Base-by-base conservation (phyloP, 2,888 invertebrate species). In the Macaria liturata region DNA sequence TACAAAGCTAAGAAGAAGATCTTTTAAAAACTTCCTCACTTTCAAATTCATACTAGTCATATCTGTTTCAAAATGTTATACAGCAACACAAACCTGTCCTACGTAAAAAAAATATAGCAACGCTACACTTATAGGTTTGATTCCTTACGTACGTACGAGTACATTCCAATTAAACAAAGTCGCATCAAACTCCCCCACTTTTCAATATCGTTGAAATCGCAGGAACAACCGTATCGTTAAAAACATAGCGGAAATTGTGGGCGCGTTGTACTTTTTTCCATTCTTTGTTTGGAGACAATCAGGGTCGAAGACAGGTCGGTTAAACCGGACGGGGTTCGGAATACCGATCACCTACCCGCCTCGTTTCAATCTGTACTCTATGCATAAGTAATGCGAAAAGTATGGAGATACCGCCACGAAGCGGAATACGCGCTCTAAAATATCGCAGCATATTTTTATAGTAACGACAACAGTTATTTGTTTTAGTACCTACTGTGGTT, bases 371-470 rank as follows among this genome's bases (percentile, higher is more conserved):
- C 89, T 89, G 81, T 88, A 88, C 81, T 86, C 91, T 89, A 90
- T 90, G 90, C 89, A 89, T 91, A 90, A 89, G 82, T 91, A 90
- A 91, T 91, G 87, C 82, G 86, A 85, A 90, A 90, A 88, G 88
- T 89, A 87, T 88, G 88, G 86, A 87, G 83, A 86, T 84, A 76
- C 80, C 75, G 75, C 82, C 70, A 74, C 81, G 76, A 79, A 78
- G 81, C 84, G 83, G 81, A 78, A 81, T 80, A 86, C 80, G 81
- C 78, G 78, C 78, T 78, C 82, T 87, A 88, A 88, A 87, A 88
- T 86, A 88, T 84, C 80, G 81, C 79, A 81, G 80, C 84, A 80
- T 85, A 87, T 87, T 87, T 88, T 87, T 87, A 84, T 86, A 78
- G 82, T 80, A 85, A 83, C 80, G 76, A 82, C 80, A 84, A 77